Conservation (phyloP, 2,113 vertebrate genomes). For the Polyodon spathula region DNA sequence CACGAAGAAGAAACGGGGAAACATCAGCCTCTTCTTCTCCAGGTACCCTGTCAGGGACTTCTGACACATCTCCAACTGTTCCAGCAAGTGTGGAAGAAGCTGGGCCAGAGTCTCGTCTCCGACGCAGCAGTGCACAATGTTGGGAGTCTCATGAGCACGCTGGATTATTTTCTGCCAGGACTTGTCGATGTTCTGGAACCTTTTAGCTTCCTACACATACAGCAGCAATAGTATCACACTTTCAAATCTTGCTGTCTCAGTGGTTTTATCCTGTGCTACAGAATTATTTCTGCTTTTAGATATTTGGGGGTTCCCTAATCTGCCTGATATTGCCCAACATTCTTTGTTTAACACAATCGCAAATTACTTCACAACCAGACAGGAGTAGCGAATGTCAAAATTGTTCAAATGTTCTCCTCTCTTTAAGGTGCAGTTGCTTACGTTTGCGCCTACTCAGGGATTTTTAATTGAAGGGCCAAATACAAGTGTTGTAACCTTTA, state of each 20-base stretch:
- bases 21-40: conserved; percentile 43
- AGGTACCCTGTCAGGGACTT: conserved; percentile 58
- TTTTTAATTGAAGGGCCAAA: no score
- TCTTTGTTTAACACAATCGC: no score
- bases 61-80: conserved; percentile 68
- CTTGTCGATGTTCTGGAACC: conserved; percentile 75
- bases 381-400: no score
- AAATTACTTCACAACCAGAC: no score
- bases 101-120: conserved; percentile 69
- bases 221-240: neutral
- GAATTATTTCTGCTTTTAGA: no score
- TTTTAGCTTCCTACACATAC: conserved; percentile 61
- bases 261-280: no score
- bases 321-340: no score
- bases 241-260: neutral
- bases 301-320: no score
- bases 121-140: conserved; percentile 67
- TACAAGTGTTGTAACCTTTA: no score
- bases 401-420: no score
- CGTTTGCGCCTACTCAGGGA: no score
- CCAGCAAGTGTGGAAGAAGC: conserved; percentile 57
- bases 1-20: conserved; percentile 46
- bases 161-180: conserved; percentile 77
- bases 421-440: no score
- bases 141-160: conserved; percentile 60